These are phyloP conservation scores for Melinaea menophilus DNA, from an alignment of 2,888 invertebrate species.

Conservation along the genomic window DNA sequence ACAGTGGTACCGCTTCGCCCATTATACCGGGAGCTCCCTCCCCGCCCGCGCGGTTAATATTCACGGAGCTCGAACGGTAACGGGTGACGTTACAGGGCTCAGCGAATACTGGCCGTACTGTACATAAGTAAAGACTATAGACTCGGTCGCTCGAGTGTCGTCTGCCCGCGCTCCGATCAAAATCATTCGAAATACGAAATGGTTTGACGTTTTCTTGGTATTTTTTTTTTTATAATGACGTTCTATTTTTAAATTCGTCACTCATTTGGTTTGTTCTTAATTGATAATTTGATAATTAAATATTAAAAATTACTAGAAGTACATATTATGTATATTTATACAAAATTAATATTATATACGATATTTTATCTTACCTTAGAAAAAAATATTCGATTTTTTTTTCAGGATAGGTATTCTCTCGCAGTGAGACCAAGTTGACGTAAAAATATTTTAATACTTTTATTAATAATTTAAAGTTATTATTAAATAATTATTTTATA, in stretches of 20 bases:
- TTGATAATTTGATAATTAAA: background rate
- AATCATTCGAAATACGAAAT: conserved; percentile 69
- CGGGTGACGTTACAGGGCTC: conserved; percentile 56
- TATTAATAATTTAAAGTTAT: too few species aligned
- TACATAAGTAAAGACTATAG: conserved; percentile 68
- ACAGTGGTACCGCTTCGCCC: conserved; percentile 74
- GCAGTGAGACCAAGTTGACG: too few species aligned
- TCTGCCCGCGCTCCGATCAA: conserved; percentile 72
- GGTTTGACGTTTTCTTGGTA: conserved; percentile 55
- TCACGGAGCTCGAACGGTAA: conserved; percentile 47
- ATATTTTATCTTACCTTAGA: too few species aligned
- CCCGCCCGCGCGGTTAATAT: conserved; percentile 47
- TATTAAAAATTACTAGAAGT: too few species aligned
- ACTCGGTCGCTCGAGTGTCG: conserved; percentile 70
- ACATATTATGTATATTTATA: too few species aligned
- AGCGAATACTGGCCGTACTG: conserved; percentile 40
- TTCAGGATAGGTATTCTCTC: too few species aligned
- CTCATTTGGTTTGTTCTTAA: background rate
- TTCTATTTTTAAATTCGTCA: conserved; percentile 8
- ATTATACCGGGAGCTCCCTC: conserved; percentile 51
- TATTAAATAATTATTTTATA: too few species aligned
- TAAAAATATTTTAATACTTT: too few species aligned
- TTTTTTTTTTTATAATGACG: conserved; percentile 33
- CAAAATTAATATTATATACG: too few species aligned
- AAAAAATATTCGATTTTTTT: too few species aligned